Percentiles rank a stretch among this genome's conserved stretches.
phyloP scores from a whole-genome alignment of 2,888 invertebrate genomes.

The Thumatha senex region DNA sequence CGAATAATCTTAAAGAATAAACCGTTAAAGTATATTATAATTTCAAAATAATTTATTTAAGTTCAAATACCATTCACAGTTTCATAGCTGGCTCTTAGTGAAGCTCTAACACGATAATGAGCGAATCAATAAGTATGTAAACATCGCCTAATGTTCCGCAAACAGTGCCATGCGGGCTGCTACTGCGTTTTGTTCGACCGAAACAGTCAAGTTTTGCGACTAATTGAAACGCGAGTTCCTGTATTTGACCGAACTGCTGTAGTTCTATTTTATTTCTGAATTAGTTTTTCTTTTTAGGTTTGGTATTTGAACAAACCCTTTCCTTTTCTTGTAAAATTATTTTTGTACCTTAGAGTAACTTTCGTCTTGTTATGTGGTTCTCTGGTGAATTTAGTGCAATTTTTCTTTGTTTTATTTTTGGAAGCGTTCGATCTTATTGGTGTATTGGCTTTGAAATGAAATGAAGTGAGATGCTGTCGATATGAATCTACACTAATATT shows the following conservation, averaged over 20 bases:
- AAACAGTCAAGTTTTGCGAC: constrained; percentile 8
- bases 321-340: background rate
- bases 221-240: constrained; percentile 1
- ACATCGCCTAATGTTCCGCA: constrained; percentile 48
- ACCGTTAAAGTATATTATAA: background rate
- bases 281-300: background rate
- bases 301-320: background rate
- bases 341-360: no score
- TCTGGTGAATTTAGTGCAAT: no score
- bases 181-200: constrained; percentile 25
- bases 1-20: background rate
- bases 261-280: constrained; percentile 3
- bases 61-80: constrained; percentile 13
- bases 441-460: no score
- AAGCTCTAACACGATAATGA: constrained; percentile 40
- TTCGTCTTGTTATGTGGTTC: background rate
- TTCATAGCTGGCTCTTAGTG: constrained; percentile 22
- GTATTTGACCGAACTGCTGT: background rate
- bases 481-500: no score
- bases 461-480: no score
- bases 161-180: constrained; percentile 44
- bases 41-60: background rate
- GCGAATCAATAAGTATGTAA: constrained; percentile 46
- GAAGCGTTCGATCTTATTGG: no score
- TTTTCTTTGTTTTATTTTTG: no score